These are phyloP conservation scores for Cettia cetti DNA, from an alignment of 2,113 vertebrate genomes.

Conservation along the genomic window DNA sequence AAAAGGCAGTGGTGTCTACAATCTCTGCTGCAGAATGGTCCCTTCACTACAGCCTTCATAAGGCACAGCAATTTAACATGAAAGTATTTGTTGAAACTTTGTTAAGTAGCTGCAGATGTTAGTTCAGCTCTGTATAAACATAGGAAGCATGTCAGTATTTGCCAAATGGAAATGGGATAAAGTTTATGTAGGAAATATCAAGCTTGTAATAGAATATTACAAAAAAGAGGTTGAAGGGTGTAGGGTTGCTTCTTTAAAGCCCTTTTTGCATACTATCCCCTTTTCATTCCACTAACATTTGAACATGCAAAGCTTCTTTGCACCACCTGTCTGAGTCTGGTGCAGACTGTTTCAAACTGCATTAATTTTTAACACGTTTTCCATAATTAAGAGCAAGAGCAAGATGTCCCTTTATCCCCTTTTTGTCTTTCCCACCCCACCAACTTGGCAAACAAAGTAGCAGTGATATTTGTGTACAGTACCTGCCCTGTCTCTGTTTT, in stretches of 20 bases:
- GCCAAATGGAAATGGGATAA: not conserved
- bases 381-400: not conserved
- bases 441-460: not conserved
- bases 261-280: not conserved
- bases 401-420: not conserved
- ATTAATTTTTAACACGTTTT: not conserved
- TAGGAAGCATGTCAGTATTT: not conserved
- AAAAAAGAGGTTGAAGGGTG: not conserved
- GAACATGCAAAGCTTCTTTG: not conserved
- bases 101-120: conserved; percentile 43
- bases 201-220: not conserved
- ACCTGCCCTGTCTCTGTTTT: conserved; percentile 92
- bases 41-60: not conserved
- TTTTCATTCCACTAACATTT: not conserved
- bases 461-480: not conserved
- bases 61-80: not conserved
- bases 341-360: not conserved
- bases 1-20: not conserved
- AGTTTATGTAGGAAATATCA: conserved; percentile 16
- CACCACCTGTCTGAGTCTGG: not conserved
- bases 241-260: not conserved
- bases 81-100: not conserved
- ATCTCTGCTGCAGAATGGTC: not conserved
- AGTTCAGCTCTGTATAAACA: conserved; percentile 11
- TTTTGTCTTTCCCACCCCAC: not conserved